These are phyloP conservation scores for Sepiola atlantica DNA, from an alignment of 2,888 invertebrate genomes.

Conservation along the genomic window DNA sequence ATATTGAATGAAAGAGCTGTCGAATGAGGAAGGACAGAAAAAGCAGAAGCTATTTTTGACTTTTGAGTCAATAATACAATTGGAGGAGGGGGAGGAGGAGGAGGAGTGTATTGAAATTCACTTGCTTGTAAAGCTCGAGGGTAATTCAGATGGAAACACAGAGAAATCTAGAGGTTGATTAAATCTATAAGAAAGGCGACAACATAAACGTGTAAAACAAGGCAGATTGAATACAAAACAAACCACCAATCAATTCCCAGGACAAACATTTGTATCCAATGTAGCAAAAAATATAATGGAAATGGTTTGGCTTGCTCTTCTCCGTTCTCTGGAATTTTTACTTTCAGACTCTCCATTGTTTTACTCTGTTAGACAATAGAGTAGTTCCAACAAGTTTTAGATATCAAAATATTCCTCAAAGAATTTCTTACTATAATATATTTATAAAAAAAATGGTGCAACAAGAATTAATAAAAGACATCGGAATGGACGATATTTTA, in stretches of 20 bases:
- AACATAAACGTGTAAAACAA: background rate
- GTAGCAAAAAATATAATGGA: no score
- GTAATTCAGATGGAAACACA: background rate
- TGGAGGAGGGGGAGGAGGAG: background rate
- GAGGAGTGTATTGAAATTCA: background rate
- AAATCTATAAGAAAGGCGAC: background rate
- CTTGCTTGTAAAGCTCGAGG: background rate
- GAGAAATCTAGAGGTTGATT: background rate
- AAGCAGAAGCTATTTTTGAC: background rate
- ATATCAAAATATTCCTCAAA: no score
- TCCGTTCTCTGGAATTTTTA: no score
- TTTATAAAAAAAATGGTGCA: no score
- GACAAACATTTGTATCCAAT: background rate
- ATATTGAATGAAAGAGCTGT: background rate
- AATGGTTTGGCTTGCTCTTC: no score
- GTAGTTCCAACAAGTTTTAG: no score
- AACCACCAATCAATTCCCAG: background rate
- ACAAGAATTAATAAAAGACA: no score
- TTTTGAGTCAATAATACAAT: background rate
- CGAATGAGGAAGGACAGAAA: background rate
- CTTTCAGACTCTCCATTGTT: no score
- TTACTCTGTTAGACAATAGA: no score
- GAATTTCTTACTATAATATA: no score
- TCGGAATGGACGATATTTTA: no score
- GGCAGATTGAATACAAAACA: background rate